These are phyloP conservation scores for Myocastor coypus DNA, from an alignment of 2,113 vertebrate species.

Conservation along the genomic window DNA sequence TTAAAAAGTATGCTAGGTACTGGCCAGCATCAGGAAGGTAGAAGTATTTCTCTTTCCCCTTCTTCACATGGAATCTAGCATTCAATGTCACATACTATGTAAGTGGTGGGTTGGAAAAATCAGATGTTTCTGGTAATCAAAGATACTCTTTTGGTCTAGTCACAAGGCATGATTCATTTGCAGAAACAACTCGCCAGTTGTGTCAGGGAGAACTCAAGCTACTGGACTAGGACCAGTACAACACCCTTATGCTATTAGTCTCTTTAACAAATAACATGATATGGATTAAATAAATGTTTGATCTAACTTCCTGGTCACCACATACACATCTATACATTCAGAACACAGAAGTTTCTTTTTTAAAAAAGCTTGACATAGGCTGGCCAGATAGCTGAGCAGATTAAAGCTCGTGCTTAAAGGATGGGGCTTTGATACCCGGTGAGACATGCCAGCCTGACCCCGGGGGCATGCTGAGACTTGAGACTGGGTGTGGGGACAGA, in stretches of 20 bases:
- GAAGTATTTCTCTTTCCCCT: not conserved
- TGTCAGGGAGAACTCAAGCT: not conserved
- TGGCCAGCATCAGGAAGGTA: not conserved
- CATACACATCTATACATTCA: constrained; percentile 36
- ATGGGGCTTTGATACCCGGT: no score
- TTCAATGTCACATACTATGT: not conserved
- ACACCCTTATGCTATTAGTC: not conserved
- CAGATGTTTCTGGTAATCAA: not conserved
- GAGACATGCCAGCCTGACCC: no score
- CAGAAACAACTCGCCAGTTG: constrained; percentile 51
- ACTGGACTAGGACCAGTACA: not conserved
- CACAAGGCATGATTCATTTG: constrained; percentile 20
- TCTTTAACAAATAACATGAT: not conserved
- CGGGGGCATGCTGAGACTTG: no score
- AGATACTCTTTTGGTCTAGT: not conserved
- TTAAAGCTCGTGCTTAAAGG: no score
- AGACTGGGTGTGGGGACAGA: no score
- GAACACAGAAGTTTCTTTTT: not conserved
- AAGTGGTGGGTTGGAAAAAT: not conserved
- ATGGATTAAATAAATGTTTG: not conserved
- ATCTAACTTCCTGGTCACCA: constrained; percentile 11
- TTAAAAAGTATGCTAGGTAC: not conserved
- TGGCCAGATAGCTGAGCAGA: no score
- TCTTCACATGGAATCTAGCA: constrained; percentile 11
- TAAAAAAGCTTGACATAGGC: not conserved